A percentile compares a stretch with the other conserved stretches of the same genome.
Conservation (phyloP, 2,113 vertebrate species). For the Merops nubicus region DNA sequence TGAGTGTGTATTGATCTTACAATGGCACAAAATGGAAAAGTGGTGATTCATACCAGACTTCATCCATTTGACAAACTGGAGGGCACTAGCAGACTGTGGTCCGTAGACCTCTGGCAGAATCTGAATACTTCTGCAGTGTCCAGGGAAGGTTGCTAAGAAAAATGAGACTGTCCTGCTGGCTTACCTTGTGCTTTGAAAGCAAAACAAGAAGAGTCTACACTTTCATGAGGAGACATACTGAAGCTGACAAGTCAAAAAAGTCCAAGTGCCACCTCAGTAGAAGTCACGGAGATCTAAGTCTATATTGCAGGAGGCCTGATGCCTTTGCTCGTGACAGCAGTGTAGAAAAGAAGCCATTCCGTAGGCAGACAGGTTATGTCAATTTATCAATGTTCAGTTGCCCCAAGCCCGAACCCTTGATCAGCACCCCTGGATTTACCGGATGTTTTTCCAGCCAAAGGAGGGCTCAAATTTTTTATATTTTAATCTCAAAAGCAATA, state of each 20-base stretch:
- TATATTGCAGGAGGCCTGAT: background rate
- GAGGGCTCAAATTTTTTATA: background rate
- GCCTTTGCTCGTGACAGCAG: background rate
- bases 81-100: background rate
- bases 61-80: conserved; percentile 23
- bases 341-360: background rate
- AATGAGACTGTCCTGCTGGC: background rate
- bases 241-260: background rate
- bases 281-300: background rate
- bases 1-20: conserved; percentile 52
- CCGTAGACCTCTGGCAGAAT: conserved; percentile 16
- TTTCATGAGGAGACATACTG: background rate
- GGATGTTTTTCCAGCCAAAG: background rate
- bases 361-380: background rate
- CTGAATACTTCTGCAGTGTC: background rate
- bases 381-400: background rate
- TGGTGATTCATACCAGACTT: conserved; percentile 42
- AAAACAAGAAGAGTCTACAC: background rate
- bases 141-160: background rate
- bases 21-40: conserved; percentile 39
- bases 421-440: background rate
- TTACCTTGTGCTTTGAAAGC: conserved; percentile 9
- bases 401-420: background rate
- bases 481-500: background rate
- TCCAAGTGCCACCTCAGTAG: background rate